These are phyloP conservation scores for Malurus melanocephalus DNA, from an alignment of 2,113 vertebrate species.

Conservation along the genomic window DNA sequence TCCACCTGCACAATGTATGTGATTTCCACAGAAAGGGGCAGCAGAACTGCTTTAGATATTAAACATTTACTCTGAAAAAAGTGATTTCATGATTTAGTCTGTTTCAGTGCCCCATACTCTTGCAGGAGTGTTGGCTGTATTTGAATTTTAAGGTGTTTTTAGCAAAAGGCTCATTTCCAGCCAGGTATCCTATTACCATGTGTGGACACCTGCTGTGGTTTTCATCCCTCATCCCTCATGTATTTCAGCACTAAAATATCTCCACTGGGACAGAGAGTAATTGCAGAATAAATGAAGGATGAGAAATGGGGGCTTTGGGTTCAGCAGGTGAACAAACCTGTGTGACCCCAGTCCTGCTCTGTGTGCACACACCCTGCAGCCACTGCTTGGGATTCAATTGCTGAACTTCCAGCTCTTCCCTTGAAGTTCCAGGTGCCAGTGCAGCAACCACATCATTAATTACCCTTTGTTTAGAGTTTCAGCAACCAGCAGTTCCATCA, in stretches of 20 bases:
- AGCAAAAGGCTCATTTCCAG: neutral
- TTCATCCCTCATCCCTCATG: neutral
- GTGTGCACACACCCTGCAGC: neutral
- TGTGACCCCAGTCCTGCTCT: neutral
- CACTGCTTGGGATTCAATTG: neutral
- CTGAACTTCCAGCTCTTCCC: neutral
- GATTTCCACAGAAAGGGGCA: neutral
- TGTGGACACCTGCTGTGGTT: neutral
- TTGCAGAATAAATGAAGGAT: neutral
- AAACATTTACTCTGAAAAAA: neutral
- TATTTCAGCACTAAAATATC: neutral
- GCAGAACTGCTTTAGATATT: neutral
- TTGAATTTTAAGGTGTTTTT: neutral
- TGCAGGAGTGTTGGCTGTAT: neutral
- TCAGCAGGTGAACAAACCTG: neutral
- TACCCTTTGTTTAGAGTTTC: conserved; percentile 71
- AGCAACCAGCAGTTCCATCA: conserved; percentile 67
- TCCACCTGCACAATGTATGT: neutral
- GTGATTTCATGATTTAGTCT: neutral
- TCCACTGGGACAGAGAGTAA: neutral
- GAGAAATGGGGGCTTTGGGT: neutral
- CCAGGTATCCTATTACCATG: neutral
- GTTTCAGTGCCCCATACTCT: fast-evolving
- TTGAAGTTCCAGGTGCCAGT: neutral
- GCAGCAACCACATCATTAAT: neutral